Evolutionary conservation across 2,888 invertebrate species (phyloP).

Genomic region (Oeneis ivallda): DNA sequence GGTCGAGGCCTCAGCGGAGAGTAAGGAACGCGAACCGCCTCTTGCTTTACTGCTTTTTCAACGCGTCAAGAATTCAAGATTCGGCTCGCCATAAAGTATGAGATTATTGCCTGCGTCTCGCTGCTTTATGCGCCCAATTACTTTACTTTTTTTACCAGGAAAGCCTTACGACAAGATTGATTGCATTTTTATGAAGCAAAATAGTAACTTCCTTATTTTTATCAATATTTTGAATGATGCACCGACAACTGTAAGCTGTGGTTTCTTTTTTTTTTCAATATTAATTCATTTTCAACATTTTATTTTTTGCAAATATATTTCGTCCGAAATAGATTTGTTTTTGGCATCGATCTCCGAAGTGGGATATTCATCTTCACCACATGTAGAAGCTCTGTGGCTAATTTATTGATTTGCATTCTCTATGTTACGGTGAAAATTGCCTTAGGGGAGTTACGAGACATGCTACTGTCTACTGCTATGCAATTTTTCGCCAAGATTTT

Average conservation of each 20-base stretch:
- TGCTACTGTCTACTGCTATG: too few species aligned
- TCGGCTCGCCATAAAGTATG: neutral
- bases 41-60: conserved; percentile 8
- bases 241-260: neutral
- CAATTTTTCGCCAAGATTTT: too few species aligned
- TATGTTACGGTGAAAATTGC: neutral
- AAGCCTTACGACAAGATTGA: neutral
- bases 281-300: neutral
- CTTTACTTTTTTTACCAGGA: neutral
- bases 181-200: neutral
- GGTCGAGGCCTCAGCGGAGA: neutral
- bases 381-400: too few species aligned
- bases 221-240: neutral
- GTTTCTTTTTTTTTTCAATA: neutral
- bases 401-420: too few species aligned
- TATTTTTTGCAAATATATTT: neutral
- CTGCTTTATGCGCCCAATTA: neutral
- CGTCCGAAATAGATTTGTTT: too few species aligned
- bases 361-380: too few species aligned
- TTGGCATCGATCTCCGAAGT: too few species aligned
- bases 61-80: neutral
- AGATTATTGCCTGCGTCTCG: neutral
- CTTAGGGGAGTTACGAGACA: too few species aligned
- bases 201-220: neutral
- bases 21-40: neutral